Evolutionary conservation across 1,140 invertebrate species (phyloP).

Genomic region (Polypedilum pembai): DNA sequence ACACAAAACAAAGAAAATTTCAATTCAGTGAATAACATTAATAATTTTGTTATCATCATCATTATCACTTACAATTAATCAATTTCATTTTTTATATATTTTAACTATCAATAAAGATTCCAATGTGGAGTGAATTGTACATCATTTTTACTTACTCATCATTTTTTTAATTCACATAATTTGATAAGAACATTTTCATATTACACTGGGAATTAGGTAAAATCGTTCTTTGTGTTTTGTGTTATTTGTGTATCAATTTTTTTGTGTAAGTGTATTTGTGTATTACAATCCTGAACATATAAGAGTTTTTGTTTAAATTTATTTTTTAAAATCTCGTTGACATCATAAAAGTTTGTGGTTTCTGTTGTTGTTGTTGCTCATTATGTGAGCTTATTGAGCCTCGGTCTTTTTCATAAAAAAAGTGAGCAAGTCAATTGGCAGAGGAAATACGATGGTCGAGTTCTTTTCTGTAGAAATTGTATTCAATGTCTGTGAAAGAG

Average conservation of each 20-base stretch:
- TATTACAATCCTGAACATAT: conserved; percentile 5
- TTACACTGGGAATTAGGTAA: background rate
- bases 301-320: background rate
- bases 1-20: background rate
- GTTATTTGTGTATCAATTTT: background rate
- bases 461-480: conserved; percentile 94
- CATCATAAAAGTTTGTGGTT: conserved; percentile 12
- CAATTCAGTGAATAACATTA: background rate
- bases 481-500: conserved; percentile 68
- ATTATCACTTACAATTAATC: background rate
- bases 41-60: background rate
- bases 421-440: conserved; percentile 67
- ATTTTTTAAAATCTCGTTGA: conserved; percentile 18
- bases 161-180: too few species aligned
- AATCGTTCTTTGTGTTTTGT: background rate
- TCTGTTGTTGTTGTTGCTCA: background rate
- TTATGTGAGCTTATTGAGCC: background rate
- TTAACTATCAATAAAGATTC: conserved; percentile 6
- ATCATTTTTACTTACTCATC: background rate
- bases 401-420: conserved; percentile 34
- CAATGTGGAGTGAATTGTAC: conserved; percentile 10
- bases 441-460: conserved; percentile 92
- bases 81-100: background rate
- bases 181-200: too few species aligned
- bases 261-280: background rate